These are phyloP conservation scores for Conops quadrifasciatus DNA, from an alignment of 2,888 invertebrate genomes.

Conservation along the genomic window DNA sequence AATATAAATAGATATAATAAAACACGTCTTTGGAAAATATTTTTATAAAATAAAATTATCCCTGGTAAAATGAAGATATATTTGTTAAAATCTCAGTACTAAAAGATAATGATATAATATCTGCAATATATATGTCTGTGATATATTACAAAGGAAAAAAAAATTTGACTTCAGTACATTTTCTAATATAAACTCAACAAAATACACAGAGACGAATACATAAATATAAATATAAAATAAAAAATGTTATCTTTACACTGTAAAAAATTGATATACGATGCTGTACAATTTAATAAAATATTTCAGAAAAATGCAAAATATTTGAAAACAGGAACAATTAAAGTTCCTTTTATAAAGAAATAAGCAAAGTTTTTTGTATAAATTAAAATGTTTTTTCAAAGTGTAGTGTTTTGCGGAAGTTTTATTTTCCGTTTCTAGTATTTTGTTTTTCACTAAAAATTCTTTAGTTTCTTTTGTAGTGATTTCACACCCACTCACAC, in stretches of 20 bases:
- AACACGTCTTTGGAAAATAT: no score
- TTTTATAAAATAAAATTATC: constrained; percentile 27
- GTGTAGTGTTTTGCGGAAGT: no score
- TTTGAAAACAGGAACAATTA: not conserved
- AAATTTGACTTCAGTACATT: no score
- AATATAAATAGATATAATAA: no score
- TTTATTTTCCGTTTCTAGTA: constrained; percentile 24
- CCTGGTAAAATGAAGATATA: constrained; percentile 11
- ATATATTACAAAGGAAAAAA: no score
- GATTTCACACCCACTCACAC: constrained; percentile 66
- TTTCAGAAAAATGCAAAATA: not conserved
- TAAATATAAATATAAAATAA: constrained; percentile 59
- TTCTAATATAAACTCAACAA: constrained; percentile 48
- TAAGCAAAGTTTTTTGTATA: not conserved
- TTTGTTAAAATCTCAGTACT: constrained; percentile 10
- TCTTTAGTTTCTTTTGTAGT: constrained; percentile 8
- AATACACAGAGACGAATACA: constrained; percentile 65
- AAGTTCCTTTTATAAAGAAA: not conserved
- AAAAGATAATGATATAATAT: not conserved
- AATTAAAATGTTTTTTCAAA: no score
- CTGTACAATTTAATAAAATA: constrained; percentile 2
- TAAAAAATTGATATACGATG: not conserved
- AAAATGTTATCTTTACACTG: not conserved
- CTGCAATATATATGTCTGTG: no score
- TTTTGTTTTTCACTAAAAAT: constrained; percentile 60